Base-by-base conservation (phyloP, 2,113 vertebrate species). In the Urocynchramus pylzowi region DNA sequence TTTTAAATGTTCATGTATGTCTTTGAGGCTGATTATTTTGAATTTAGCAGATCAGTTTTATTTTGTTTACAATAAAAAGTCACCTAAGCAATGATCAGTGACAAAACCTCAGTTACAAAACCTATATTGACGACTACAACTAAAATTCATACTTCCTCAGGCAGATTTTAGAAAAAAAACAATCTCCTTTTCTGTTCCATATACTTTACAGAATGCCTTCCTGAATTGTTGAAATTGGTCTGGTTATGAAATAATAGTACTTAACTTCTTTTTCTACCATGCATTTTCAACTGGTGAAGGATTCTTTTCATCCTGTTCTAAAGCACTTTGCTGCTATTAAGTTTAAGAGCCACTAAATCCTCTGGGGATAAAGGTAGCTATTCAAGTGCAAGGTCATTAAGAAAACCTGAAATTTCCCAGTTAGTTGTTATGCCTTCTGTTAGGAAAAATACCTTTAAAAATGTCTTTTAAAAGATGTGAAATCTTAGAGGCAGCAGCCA, bases 361-460 rank as follows among this genome's bases (percentile, higher is more conserved):
- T 89, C 77, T 49, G 37, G 18, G 57, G n/a, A 81, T 71, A 87
- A 68, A 93, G 45, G 77, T 22, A 64, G 28, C 60, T 68, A 52
- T 79, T 84, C 77, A 95, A 92, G 64, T 89, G 52, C 84, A 89
- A 96, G 69, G 37, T 91, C 64, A 64, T 71, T 70, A 81, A n/a
- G 44, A 84, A 95, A 92, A 89, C 18, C 9, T 60, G 47, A 63
- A 84, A 63, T 89, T 90, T 84, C 24, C 47, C 56, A 67, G 35
- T 45, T 49, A 67, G 59, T 35, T 85, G 23, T 44, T 80, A 54
- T 8, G 33, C 9, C 24, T 74, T 6, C 39, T 81, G 7, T 70
- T 77, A 68, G 41, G 59, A 76, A 88, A 84, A 4, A 8, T 68
- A 35, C 44, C 39, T 74, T 89, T 52, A 63, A 91, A 61, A 86